Evolutionary conservation across 2,113 vertebrate genomes (phyloP).

Genomic region (Lycocorax pyrrhopterus): DNA sequence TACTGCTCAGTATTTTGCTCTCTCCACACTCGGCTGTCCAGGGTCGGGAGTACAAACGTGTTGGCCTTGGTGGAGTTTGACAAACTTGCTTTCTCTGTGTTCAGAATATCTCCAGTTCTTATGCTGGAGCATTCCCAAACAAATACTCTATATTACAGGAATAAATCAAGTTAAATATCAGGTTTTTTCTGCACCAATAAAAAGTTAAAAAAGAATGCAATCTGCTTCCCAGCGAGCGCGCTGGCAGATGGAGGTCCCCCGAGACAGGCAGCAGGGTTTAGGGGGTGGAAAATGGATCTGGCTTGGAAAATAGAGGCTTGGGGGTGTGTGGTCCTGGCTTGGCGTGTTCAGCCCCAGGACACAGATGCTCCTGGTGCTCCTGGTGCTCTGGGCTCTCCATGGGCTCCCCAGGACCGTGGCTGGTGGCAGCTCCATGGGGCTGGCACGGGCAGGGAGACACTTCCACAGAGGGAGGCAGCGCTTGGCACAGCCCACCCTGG

Average conservation of each 20-base stretch:
- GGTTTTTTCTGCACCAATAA: background rate
- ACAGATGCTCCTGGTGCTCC: background rate
- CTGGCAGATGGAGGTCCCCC: background rate
- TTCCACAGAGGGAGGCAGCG: background rate
- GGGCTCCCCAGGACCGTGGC: background rate
- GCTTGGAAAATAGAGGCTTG: background rate
- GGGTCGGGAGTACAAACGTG: accelerated
- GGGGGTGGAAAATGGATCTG: background rate
- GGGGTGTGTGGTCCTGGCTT: background rate
- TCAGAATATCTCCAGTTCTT: background rate
- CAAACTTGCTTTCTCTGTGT: background rate
- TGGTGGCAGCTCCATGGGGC: background rate
- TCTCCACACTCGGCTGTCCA: accelerated
- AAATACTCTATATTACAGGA: background rate
- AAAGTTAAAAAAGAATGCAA: background rate
- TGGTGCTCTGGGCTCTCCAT: background rate
- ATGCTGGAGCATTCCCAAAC: background rate
- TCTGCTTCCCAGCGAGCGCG: background rate
- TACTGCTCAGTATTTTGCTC: background rate
- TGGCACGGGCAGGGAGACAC: background rate
- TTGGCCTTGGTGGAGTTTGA: background rate
- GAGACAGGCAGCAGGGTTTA: background rate
- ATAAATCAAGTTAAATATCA: slow-evolving; percentile 28
- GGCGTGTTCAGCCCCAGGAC: accelerated
- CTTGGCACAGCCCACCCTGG: slow-evolving; percentile 23